Evolutionary conservation across 2,113 vertebrate genomes (phyloP), one percentile per base, ranked within the genome.

Genomic region (Herpetotheres cachinnans): DNA sequence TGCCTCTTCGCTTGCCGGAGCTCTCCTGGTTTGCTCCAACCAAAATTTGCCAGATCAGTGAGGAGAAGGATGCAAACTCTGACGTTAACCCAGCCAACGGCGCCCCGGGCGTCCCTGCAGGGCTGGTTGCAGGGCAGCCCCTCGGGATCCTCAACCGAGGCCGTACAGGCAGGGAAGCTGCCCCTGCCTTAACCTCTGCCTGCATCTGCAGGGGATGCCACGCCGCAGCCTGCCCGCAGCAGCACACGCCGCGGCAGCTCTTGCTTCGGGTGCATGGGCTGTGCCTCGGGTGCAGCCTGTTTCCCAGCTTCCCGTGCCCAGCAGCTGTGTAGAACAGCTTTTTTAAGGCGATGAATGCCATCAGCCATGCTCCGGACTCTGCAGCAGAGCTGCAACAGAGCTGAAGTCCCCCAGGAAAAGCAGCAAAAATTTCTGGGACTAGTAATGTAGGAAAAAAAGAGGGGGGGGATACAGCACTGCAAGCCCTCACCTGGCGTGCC

Each of bases 121-220:
- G 56, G n/a, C 36, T 49, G 54, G 22, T 0, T 17, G 29, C 22
- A 9, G 26, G 18, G 26, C 0, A 0, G 26, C 16, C n/a, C 29
- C 29, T 32, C 1, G 3, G 22, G 34, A 40, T 4, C 16, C 26
- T 44, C n/a, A 11, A 0, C 2, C 0, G 0, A n/a, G 32, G 59
- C 27, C 13, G 3, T 6, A 2, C 8, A 26, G 36, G 36, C 8
- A 5, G 56, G 44, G 21, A 32, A n/a, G 18, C 14, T 3, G 29
- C 36, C 24, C 27, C 56, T 46, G 71, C 70, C 44, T 34, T 8
- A 6, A 12, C 24, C 38, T 27, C 66, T 29, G 82, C 66, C 42
- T 10, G 56, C 4, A 3, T 6, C 17, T 4, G 32, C 24, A 7
- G 74, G 63, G 55, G 55, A 13, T 7, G 34, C 34, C 27, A 5